Conservation (phyloP, 2,888 invertebrate species). For the Drosophila paucipuncta region DNA sequence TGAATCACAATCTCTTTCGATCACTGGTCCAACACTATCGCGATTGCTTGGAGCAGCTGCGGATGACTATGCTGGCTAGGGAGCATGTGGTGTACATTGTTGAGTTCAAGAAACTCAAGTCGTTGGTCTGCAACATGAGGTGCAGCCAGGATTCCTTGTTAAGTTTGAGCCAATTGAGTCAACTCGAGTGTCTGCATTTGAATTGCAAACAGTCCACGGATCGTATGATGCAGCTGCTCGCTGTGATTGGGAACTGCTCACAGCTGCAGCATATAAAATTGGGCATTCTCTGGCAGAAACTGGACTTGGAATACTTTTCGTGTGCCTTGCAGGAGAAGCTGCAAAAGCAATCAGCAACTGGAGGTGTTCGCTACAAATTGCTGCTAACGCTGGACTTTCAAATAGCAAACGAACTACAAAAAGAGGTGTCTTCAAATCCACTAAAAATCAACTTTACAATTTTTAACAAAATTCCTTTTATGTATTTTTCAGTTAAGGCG, state of each 20-base stretch:
- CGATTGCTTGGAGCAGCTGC: constrained; percentile 44
- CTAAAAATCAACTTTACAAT: background rate
- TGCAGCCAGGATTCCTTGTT: constrained; percentile 29
- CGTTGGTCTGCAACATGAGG: constrained; percentile 51
- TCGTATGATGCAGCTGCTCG: constrained; percentile 24
- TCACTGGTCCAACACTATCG: constrained; percentile 41
- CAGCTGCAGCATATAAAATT: constrained; percentile 54
- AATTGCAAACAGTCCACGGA: constrained; percentile 16
- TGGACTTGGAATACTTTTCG: constrained; percentile 35
- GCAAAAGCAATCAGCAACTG: background rate
- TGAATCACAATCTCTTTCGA: constrained; percentile 43
- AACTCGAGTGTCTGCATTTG: constrained; percentile 54
- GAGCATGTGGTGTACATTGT: constrained; percentile 47
- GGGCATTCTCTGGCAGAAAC: constrained; percentile 39
- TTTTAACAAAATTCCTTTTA: background rate
- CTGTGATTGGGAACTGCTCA: constrained; percentile 39
- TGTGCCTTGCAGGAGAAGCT: constrained; percentile 5
- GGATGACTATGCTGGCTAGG: constrained; percentile 35
- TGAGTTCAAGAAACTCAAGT: constrained; percentile 30
- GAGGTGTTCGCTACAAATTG: constrained; percentile 16
- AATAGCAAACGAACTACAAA: constrained; percentile 14
- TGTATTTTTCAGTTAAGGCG: constrained; percentile 31
- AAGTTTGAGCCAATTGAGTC: constrained; percentile 23
- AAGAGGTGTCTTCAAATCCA: constrained; percentile 33
- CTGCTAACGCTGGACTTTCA: constrained; percentile 34